Evolutionary conservation across 2,113 vertebrate genomes (phyloP), one percentile per base, ranked within the genome.

Genomic region (Protomyctophum bolini): DNA sequence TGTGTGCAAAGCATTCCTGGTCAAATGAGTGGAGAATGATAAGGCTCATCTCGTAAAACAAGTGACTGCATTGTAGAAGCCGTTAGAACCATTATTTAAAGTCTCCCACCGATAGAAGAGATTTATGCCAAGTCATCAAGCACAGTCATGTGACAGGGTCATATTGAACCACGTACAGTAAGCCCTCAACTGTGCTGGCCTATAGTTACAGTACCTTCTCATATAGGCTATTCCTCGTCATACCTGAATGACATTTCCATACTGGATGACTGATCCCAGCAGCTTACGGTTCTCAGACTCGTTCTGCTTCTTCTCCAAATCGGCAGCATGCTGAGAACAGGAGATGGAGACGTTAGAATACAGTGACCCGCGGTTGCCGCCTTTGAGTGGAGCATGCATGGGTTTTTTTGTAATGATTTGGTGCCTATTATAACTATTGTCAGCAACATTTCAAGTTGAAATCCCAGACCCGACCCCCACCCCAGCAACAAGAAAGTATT

Each of bases 261-360:
- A 98, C 83, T 98, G 97, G 83, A 98, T 98, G 68, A 99, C 92
- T 0, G 96, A 95, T 70, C 98, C 98, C 84, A 99, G 93, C 75
- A 99, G 85, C 83, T 99, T 99, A 68, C 95, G 94, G 91, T 99
- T 99, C 66, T 99, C 98, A 0, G 98, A 99, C 80, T 99, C 98
- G 0, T 99, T 99, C 82, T 99, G 98, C 72, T 99, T 99, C 93
- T 98, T 99, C 71, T 99, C 98, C 87, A 99, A 79, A 88, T 99
- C 98, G 2, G 98, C 97, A 0, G 98, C 98, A 33, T 99, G 98
- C 98, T 99, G 77, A 8, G 6, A 84, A 49, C 48, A 79, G n/a
- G 47, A 29, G 63, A 6, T 11, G 76, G n/a, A 51, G 49, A 45
- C 41, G 12, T 50, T 60, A 61, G n/a, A 56, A 69, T 57, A 60